phyloP scores from a whole-genome alignment of 2,888 invertebrate genomes.

The Poecilobothrus nobilitatus region DNA sequence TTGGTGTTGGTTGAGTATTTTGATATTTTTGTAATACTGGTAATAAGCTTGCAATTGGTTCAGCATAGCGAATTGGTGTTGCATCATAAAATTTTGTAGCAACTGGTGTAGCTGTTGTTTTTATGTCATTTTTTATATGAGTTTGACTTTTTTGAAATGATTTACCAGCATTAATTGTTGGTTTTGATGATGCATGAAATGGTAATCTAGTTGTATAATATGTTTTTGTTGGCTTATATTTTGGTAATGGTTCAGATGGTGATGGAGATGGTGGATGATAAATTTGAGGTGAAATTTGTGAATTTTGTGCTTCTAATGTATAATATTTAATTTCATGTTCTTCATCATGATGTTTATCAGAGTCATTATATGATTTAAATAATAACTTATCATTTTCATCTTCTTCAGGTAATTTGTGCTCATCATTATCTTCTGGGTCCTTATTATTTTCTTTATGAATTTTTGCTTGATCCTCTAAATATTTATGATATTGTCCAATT shows the following conservation, averaged over 20 bases:
- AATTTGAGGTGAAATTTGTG: neutral
- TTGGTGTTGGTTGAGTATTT: neutral
- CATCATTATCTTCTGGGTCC: neutral
- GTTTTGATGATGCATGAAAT: neutral
- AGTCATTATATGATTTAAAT: neutral
- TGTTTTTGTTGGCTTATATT: neutral
- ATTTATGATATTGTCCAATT: neutral
- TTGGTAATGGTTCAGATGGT: neutral
- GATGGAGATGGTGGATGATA: neutral
- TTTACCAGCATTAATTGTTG: neutral
- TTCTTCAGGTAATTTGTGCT: neutral
- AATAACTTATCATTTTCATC: neutral
- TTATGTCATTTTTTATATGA: too few relatives aligned
- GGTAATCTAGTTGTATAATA: neutral
- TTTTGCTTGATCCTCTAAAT: neutral
- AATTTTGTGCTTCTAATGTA: neutral
- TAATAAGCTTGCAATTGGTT: constrained; percentile 1
- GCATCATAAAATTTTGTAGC: neutral
- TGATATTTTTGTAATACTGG: neutral
- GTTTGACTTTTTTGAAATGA: neutral
- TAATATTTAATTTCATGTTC: neutral
- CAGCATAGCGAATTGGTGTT: neutral
- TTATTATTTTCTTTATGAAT: neutral
- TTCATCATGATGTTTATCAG: neutral
- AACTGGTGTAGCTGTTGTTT: neutral